These are phyloP conservation scores for Xylota segnis DNA, from an alignment of 2,888 invertebrate genomes.

Conservation along the genomic window DNA sequence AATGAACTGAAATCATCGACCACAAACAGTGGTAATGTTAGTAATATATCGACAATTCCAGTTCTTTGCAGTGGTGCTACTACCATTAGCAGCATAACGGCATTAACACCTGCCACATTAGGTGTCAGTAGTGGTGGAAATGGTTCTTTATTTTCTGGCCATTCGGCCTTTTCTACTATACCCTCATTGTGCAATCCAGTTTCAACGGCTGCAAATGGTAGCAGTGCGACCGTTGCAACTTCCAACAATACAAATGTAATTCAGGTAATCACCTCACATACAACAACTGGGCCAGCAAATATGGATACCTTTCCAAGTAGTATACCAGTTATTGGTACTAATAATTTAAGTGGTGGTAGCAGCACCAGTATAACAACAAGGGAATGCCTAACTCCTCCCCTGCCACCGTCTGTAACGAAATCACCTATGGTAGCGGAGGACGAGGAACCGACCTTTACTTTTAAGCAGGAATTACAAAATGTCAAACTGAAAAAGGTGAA, in stretches of 20 bases:
- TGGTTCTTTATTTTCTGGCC: constrained; percentile 64
- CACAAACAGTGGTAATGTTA: constrained; percentile 66
- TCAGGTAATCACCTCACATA: constrained; percentile 73
- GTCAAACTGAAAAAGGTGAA: constrained; percentile 89
- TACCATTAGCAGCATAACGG: constrained; percentile 78
- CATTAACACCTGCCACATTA: constrained; percentile 70
- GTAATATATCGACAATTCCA: constrained; percentile 82
- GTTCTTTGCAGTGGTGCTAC: constrained; percentile 83
- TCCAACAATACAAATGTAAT: constrained; percentile 61
- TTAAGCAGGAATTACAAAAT: constrained; percentile 89
- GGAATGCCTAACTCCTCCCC: constrained; percentile 65
- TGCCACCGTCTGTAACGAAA: constrained; percentile 54
- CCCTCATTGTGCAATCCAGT: constrained; percentile 59
- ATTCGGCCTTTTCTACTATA: constrained; percentile 61
- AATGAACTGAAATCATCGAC: constrained; percentile 77
- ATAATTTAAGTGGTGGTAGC: constrained; percentile 31
- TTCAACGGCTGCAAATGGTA: constrained; percentile 43
- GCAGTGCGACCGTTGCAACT: constrained; percentile 38
- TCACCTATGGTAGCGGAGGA: constrained; percentile 52
- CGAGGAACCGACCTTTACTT: constrained; percentile 82
- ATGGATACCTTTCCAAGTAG: constrained; percentile 79
- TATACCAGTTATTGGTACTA: constrained; percentile 82
- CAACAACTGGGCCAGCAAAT: constrained; percentile 69
- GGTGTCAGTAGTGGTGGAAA: constrained; percentile 40
- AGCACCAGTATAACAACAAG: constrained; percentile 8